Conservation (phyloP, 2,113 vertebrate genomes). For the Acinonyx jubatus region DNA sequence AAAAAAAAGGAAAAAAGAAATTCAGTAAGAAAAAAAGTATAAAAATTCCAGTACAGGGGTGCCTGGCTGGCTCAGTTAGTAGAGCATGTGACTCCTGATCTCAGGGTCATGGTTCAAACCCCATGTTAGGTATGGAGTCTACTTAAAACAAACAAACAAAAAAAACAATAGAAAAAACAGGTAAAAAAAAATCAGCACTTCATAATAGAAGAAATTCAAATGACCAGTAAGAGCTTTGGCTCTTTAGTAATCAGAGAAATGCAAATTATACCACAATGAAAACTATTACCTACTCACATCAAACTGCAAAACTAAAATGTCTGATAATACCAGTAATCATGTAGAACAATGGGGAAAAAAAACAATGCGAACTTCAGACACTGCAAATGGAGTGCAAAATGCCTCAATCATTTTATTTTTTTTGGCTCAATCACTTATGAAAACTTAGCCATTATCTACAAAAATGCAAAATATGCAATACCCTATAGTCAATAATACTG, state of each 20-base stretch:
- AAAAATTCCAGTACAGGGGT: too few relatives aligned
- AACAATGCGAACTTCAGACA: background rate
- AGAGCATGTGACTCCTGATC: background rate
- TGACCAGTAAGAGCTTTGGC: background rate
- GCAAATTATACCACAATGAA: slow-evolving; percentile 6
- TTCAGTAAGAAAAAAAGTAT: too few relatives aligned
- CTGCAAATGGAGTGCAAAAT: background rate
- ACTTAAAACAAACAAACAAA: background rate
- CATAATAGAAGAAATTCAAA: slow-evolving; percentile 3
- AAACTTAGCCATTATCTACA: background rate
- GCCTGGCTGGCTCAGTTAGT: too few relatives aligned
- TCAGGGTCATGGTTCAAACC: background rate
- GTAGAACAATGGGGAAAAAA: background rate
- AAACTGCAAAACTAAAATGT: background rate
- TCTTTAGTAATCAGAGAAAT: slow-evolving; percentile 21
- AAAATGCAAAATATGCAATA: background rate
- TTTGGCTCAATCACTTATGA: background rate
- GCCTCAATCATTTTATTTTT: background rate
- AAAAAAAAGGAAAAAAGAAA: too few relatives aligned
- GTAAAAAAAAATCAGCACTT: background rate
- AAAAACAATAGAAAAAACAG: background rate
- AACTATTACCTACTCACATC: background rate
- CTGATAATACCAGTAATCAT: background rate
- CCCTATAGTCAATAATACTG: background rate
- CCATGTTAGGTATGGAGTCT: background rate